Base-by-base conservation (phyloP, 2,888 invertebrate genomes). In the Macropis europaea region DNA sequence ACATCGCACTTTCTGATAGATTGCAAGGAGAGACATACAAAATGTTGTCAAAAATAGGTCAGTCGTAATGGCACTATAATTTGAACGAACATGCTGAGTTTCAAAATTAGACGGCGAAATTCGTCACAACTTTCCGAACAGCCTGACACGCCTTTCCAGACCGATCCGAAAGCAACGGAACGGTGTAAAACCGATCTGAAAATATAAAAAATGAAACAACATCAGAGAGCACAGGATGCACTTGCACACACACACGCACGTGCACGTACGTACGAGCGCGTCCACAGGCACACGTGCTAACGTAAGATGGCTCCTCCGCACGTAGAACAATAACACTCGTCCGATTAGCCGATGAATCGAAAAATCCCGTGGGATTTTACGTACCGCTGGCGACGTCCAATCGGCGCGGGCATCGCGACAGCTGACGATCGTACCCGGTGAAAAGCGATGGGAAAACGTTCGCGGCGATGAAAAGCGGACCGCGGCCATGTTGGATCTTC, bases 401-500 rank as follows among this genome's bases (percentile, higher is more conserved):
- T 52, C 50, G 34, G 63, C 60, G 70, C 24, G 50, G 70, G 28
- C 76, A 71, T 78, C 67, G 72, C 69, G 60, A 15, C 17, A 45
- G 43, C 60, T 45, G 26, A 26, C 22, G 32, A 36, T 72, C 57
- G 54, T 50, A 34, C 26, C 53, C 48, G 57, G 68, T 56, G 56
- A 40, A 54, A 63, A 66, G 72, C 68, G 34, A 53, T 61, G 32
- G 53, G 32, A 70, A 71, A 75, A 61, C 63, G 30, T 17, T 54
- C 76, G 61, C 73, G 57, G 32, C 53, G 45, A 64, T 59, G 71
- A 32, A 48, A 53, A 53, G 74, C 56, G 70, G 67, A 70, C 62
- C 75, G 66, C 71, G 72, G 82, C 82, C 82, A 82, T 82, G 67
- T 82, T 82, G 77, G n/a, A 61, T 57, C 52, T 64, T 52, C 66